Base-by-base conservation (phyloP, 2,797 vertebrate species). In the Anniella stebbinsi region DNA sequence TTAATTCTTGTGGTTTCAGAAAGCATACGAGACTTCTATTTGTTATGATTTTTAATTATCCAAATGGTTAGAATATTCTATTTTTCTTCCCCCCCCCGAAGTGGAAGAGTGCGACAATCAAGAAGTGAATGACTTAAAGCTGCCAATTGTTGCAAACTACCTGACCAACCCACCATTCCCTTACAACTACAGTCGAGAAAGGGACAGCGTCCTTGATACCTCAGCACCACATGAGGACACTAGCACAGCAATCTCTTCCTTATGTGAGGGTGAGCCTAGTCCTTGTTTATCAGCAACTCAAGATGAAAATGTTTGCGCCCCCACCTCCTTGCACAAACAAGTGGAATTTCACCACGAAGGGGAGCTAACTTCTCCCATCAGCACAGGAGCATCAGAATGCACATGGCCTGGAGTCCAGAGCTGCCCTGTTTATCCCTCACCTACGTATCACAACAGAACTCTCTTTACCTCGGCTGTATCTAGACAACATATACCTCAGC, bases 21-120 rank as follows among this genome's bases (percentile, higher is more conserved):
- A 54, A 25, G 33, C 51, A 86, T 51, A 45, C 6, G 54, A 76
- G 4, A 48, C 73, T 75, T 88, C 11, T 88, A 25, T 36, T 18
- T 81, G 25, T 30, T 30, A 54, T 45, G 11, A 57, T 41, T 67
- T 33, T 66, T 75, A 75, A 76, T 25, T 1, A 33, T 15, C 18
- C 17, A 38, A 81, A 63, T 75, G 91, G 9, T 1, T 28, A 17
- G 63, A 93, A 84, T 13, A 30, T 0, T 90, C 54, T 91, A 81
- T 18, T 57, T 38, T 69, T 15, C 3, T 41, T 15, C 1, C 13
- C 91, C 63, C 36, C 57, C n/a, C 89, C 89, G 0, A 33, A 98
- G 98, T 98, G 94, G 98, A 98, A 89, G 98, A 98, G 91, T 97
- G 97, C 18, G 97, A 98, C 66, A 92, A 94, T 92, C 95, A 97